phyloP scores from a whole-genome alignment of 2,113 vertebrate genomes.

The Plecotus auritus region DNA sequence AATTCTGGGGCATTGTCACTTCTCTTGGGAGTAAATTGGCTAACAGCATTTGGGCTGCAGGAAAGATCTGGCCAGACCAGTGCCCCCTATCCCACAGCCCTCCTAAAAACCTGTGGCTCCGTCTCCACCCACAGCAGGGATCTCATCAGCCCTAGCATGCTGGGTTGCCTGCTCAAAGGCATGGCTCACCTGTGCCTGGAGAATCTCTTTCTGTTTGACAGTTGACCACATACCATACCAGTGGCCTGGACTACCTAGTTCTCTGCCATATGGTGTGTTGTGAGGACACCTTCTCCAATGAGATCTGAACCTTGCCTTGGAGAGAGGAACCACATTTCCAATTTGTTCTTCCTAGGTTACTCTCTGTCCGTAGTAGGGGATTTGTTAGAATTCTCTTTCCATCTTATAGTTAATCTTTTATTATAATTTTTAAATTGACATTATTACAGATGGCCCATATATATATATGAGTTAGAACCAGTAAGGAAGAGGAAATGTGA shows the following conservation, averaged over 20 bases:
- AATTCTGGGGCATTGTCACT: slow-evolving; percentile 83
- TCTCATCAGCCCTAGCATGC: background rate
- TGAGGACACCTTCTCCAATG: background rate
- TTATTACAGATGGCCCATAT: too few relatives aligned
- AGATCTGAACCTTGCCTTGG: background rate
- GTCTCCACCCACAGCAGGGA: too few relatives aligned
- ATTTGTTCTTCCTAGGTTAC: background rate
- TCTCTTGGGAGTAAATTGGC: slow-evolving; percentile 84
- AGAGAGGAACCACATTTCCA: background rate
- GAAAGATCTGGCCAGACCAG: slow-evolving; percentile 72
- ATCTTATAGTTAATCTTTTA: background rate
- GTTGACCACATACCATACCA: too few relatives aligned
- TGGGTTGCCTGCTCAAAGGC: background rate
- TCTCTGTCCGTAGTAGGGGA: background rate
- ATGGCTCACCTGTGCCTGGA: background rate
- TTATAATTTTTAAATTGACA: background rate
- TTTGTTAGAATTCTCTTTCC: background rate
- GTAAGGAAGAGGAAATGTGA: background rate
- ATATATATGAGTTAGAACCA: background rate
- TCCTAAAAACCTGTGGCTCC: background rate
- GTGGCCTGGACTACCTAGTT: background rate
- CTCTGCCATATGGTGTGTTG: background rate
- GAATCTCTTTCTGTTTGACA: background rate
- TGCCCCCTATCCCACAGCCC: too few relatives aligned
- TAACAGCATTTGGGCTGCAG: slow-evolving; percentile 80